Conservation (phyloP, 2,113 vertebrate genomes). For the Elanoides forficatus region DNA sequence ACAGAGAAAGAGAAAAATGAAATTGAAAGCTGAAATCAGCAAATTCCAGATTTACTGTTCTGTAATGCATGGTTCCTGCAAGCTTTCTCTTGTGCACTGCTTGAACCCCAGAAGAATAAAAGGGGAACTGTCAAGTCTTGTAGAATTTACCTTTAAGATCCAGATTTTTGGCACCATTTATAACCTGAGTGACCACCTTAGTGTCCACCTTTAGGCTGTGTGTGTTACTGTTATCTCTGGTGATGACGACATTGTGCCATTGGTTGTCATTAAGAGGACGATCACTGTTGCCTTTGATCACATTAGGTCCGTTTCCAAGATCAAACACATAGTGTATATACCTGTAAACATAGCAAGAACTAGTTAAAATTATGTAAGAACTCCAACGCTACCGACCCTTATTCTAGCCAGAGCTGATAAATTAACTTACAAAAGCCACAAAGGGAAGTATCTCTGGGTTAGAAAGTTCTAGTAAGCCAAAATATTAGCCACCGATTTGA, state of each 20-base stretch:
- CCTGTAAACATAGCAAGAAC: slow-evolving; percentile 56
- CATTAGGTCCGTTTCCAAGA: slow-evolving; percentile 94
- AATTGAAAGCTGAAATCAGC: not conserved
- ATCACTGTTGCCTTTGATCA: slow-evolving; percentile 97
- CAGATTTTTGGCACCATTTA: slow-evolving; percentile 98
- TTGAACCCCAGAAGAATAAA: not conserved
- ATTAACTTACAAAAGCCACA: not conserved
- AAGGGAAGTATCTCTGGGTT: not conserved
- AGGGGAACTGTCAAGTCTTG: not conserved
- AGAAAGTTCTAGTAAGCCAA: not conserved
- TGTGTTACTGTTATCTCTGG: slow-evolving; percentile 94
- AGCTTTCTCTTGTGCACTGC: not conserved
- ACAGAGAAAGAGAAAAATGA: not conserved
- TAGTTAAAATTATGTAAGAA: not conserved
- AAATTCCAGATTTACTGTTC: not conserved
- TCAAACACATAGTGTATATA: slow-evolving; percentile 99
- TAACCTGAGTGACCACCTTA: slow-evolving; percentile 90
- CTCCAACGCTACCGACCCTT: not conserved
- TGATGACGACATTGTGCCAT: slow-evolving; percentile 98
- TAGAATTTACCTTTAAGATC: slow-evolving; percentile 91
- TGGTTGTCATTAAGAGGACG: slow-evolving; percentile 94
- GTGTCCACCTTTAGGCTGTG: slow-evolving; percentile 96
- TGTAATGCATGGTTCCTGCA: not conserved
- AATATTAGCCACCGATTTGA: not conserved
- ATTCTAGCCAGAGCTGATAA: not conserved